Evolutionary conservation across 1,140 invertebrate species (phyloP).

Genomic region (Drosophila simulans): DNA sequence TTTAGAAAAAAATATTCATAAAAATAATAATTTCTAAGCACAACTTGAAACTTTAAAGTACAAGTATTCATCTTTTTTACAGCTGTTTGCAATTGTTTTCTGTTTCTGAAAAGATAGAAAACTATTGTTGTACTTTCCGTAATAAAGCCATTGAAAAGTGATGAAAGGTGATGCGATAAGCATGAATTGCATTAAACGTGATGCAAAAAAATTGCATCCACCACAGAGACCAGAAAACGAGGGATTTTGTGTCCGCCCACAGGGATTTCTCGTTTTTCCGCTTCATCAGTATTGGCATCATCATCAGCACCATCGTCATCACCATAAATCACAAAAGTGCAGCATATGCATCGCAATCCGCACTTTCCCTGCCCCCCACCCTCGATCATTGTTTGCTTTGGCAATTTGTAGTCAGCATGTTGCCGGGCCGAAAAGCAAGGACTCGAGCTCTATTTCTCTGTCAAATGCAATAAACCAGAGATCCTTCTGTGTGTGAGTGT

Average conservation of each 20-base stretch:
- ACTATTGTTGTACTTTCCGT: neutral
- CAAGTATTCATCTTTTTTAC: no score
- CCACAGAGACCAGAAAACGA: neutral
- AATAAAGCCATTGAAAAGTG: neutral
- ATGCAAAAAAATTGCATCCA: slow-evolving; percentile 30
- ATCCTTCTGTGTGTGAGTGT: slow-evolving; percentile 18
- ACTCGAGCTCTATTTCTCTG: slow-evolving; percentile 41
- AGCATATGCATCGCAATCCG: slow-evolving; percentile 75
- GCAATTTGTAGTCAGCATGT: slow-evolving; percentile 42
- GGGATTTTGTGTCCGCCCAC: slow-evolving; percentile 15
- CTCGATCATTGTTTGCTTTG: slow-evolving; percentile 56
- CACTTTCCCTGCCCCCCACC: slow-evolving; percentile 49
- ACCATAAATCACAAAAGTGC: slow-evolving; percentile 77
- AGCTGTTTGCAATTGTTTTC: no score
- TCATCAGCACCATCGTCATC: slow-evolving; percentile 67
- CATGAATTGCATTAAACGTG: slow-evolving; percentile 33
- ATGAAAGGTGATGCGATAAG: slow-evolving; percentile 31
- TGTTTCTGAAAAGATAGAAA: neutral
- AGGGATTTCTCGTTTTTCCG: slow-evolving; percentile 25
- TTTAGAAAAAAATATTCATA: no score
- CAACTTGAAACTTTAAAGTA: no score
- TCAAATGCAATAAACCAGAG: slow-evolving; percentile 72
- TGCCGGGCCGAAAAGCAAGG: slow-evolving; percentile 3
- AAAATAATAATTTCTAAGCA: no score
- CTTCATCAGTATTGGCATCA: slow-evolving; percentile 48